Percentiles rank a stretch among this genome's conserved stretches.
These are phyloP conservation scores for Girardinus metallicus DNA, from an alignment of 2,797 vertebrate genomes.

Conservation along the genomic window DNA sequence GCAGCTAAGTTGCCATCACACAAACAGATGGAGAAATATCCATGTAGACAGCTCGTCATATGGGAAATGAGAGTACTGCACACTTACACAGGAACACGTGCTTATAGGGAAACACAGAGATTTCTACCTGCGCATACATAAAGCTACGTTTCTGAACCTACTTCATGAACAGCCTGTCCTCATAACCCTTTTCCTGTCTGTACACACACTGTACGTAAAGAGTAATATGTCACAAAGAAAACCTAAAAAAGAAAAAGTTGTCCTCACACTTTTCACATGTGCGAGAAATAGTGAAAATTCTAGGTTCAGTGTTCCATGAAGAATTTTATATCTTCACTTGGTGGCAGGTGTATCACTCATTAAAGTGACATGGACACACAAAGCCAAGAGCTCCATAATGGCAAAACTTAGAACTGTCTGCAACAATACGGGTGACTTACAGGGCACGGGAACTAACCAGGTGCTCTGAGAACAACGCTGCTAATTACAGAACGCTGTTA, in stretches of 20 bases:
- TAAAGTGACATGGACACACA: conserved; percentile 4
- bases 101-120: background rate
- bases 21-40: conserved; percentile 69
- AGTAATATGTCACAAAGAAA: background rate
- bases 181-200: conserved; percentile 18
- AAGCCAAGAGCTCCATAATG: conserved; percentile 23
- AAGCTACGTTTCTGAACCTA: conserved; percentile 3
- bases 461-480: conserved; percentile 49
- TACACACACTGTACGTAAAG: conserved; percentile 2
- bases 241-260: background rate
- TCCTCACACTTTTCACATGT: conserved; percentile 7
- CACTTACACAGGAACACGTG: background rate
- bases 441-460: conserved; percentile 32
- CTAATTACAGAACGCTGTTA: conserved; percentile 73
- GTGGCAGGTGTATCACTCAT: conserved; percentile 21
- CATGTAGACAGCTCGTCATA: conserved; percentile 56
- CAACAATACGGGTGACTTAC: conserved; percentile 20
- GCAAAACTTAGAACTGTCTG: conserved; percentile 20
- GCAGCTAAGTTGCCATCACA: conserved; percentile 47
- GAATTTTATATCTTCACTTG: conserved; percentile 26
- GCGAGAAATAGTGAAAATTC: conserved; percentile 28
- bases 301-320: conserved; percentile 21
- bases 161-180: conserved; percentile 15
- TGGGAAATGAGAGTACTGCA: conserved; percentile 17
- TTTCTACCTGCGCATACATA: conserved; percentile 10